phyloP scores from a whole-genome alignment of 2,888 invertebrate species.

The Heliothis peltigera region DNA sequence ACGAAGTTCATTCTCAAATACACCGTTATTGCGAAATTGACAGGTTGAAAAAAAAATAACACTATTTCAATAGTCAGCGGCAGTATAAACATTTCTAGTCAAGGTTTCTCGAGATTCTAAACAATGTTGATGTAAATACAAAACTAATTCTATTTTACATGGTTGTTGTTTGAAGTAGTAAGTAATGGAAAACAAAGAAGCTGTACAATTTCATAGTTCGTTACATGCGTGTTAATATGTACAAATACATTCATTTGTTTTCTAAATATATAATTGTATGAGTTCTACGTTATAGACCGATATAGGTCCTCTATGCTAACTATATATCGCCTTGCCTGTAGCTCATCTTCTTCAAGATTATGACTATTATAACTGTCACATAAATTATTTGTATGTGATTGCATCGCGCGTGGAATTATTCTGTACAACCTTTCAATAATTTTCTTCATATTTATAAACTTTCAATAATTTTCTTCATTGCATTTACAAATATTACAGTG shows the following conservation, averaged over 20 bases:
- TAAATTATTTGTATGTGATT: too few relatives aligned
- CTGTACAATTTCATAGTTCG: slow-evolving; percentile 26
- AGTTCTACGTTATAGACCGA: not conserved
- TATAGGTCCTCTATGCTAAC: not conserved
- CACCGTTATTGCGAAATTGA: slow-evolving; percentile 41
- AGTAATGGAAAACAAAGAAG: slow-evolving; percentile 30
- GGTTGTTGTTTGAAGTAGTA: slow-evolving; percentile 20
- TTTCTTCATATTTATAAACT: too few relatives aligned
- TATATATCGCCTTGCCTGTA: not conserved
- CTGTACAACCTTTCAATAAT: too few relatives aligned
- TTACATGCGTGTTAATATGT: slow-evolving; percentile 6
- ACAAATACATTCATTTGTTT: slow-evolving; percentile 20
- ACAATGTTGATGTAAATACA: slow-evolving; percentile 27
- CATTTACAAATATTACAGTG: too few relatives aligned
- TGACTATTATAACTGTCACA: too few relatives aligned
- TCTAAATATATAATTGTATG: not conserved
- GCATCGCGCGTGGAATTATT: too few relatives aligned
- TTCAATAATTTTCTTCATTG: too few relatives aligned
- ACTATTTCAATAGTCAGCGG: not conserved
- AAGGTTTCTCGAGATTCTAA: slow-evolving; percentile 27
- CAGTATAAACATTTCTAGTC: slow-evolving; percentile 28
- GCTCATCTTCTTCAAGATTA: not conserved
- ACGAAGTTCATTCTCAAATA: slow-evolving; percentile 33
- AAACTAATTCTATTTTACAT: slow-evolving; percentile 33
- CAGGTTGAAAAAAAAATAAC: slow-evolving; percentile 18